Conservation (phyloP, 2,888 invertebrate genomes). For the Hesperia comma region DNA sequence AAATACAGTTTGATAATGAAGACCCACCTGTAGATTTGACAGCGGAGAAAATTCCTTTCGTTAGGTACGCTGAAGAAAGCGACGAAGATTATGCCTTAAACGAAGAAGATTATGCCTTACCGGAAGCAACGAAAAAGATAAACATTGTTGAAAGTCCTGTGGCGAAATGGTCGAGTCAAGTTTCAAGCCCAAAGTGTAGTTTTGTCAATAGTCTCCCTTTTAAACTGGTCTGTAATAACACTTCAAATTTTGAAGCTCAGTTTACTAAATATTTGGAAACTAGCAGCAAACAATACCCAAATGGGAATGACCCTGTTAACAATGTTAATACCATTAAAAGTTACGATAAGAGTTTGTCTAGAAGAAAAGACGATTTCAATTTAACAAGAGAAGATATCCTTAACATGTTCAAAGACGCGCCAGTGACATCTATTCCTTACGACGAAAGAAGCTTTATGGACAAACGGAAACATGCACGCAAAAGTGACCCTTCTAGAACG, state of each 20-base stretch:
- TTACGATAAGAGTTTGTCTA: slow-evolving; percentile 51
- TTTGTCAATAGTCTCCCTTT: slow-evolving; percentile 72
- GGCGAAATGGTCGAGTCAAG: slow-evolving; percentile 54
- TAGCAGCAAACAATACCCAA: slow-evolving; percentile 61
- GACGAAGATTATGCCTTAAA: too few relatives aligned
- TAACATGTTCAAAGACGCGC: slow-evolving; percentile 78
- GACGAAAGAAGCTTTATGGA: slow-evolving; percentile 57
- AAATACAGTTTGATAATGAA: slow-evolving; percentile 79
- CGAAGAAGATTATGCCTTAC: slow-evolving; percentile 46
- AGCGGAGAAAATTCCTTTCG: slow-evolving; percentile 70
- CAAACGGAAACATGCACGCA: slow-evolving; percentile 69
- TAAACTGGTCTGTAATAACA: slow-evolving; percentile 68
- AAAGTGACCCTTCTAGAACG: slow-evolving; percentile 70
- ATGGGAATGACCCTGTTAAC: slow-evolving; percentile 56
- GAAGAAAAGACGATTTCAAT: slow-evolving; percentile 55
- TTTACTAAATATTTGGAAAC: slow-evolving; percentile 70
- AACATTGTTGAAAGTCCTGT: slow-evolving; percentile 72
- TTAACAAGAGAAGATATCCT: slow-evolving; percentile 72
- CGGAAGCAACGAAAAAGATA: slow-evolving; percentile 57
- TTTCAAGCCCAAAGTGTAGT: slow-evolving; percentile 62
- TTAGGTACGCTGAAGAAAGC: slow-evolving; percentile 60
- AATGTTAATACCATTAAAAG: slow-evolving; percentile 48
- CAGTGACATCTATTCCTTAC: slow-evolving; percentile 67
- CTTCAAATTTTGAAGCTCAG: slow-evolving; percentile 70
- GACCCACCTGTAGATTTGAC: slow-evolving; percentile 69